These are phyloP conservation scores for Dyspetes luteomarginatus DNA, from an alignment of 2,888 invertebrate species.

Conservation along the genomic window DNA sequence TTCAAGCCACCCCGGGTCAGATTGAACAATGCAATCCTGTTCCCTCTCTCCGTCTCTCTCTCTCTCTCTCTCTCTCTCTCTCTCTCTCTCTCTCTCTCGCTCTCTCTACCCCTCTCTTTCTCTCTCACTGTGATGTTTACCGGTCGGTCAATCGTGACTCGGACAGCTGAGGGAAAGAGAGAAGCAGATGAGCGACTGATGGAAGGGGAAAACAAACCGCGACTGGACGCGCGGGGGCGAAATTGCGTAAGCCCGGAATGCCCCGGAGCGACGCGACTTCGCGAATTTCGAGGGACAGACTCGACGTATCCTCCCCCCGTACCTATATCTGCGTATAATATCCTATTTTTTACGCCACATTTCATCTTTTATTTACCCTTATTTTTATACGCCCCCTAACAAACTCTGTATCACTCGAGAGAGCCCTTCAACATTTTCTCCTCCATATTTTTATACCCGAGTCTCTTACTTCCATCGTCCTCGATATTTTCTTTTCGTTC, in stretches of 20 bases:
- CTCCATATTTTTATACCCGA: slow-evolving; percentile 4
- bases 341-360: slow-evolving; percentile 39
- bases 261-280: slow-evolving; percentile 55
- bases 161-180: slow-evolving; percentile 43
- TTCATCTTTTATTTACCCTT: slow-evolving; percentile 13
- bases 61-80: slow-evolving; percentile 11
- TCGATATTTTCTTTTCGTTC: neutral
- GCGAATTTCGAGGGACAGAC: slow-evolving; percentile 47
- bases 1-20: slow-evolving; percentile 35
- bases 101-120: slow-evolving; percentile 7
- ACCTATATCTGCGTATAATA: slow-evolving; percentile 28
- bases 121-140: slow-evolving; percentile 63
- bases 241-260: slow-evolving; percentile 61
- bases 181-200: neutral
- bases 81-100: neutral
- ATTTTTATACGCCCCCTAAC: slow-evolving; percentile 6
- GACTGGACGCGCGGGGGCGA: slow-evolving; percentile 24
- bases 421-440: neutral
- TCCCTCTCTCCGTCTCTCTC: slow-evolving; percentile 27
- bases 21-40: slow-evolving; percentile 60
- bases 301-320: neutral
- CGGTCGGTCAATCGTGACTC: slow-evolving; percentile 62
- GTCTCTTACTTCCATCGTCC: neutral
- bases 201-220: slow-evolving; percentile 23
- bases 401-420: neutral